Evolutionary conservation across 2,113 vertebrate species (phyloP).

Genomic region (Acanthochromis polyacanthus): DNA sequence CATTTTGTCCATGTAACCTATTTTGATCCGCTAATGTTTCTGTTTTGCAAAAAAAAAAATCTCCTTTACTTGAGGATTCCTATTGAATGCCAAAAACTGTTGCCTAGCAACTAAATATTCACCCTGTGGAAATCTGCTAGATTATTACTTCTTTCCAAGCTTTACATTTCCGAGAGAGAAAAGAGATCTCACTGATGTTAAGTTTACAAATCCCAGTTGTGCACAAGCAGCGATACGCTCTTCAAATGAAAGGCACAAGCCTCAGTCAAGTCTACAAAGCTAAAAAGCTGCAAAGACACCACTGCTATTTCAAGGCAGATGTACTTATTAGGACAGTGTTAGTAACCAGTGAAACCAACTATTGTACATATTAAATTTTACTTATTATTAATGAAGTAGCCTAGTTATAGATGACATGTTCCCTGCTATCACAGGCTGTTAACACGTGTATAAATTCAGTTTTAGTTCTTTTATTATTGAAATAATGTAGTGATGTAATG

Average conservation of each 20-base stretch:
- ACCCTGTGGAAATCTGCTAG: constrained; percentile 70
- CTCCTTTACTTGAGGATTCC: constrained; percentile 66
- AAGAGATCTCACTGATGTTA: constrained; percentile 56
- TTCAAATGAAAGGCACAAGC: constrained; percentile 41
- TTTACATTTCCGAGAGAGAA: constrained; percentile 59
- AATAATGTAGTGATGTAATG: too few species aligned
- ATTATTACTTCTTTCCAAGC: constrained; percentile 73
- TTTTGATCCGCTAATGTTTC: constrained; percentile 63
- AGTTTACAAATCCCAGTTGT: constrained; percentile 64
- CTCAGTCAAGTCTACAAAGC: constrained; percentile 25
- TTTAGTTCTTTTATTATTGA: too few species aligned
- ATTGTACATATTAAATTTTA: too few species aligned
- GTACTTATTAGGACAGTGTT: constrained; percentile 25
- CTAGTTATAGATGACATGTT: too few species aligned
- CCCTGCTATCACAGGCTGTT: too few species aligned
- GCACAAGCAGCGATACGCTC: constrained; percentile 32
- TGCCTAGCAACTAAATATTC: constrained; percentile 84
- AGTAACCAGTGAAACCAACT: constrained; percentile 11
- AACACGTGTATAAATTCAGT: too few species aligned
- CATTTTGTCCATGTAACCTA: constrained; percentile 60
- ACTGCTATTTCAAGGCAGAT: constrained; percentile 10
- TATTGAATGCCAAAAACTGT: constrained; percentile 78
- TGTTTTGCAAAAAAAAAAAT: constrained; percentile 18
- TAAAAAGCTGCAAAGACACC: constrained; percentile 4
- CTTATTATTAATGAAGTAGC: too few species aligned